These are phyloP conservation scores for Pteronura brasiliensis DNA, from an alignment of 2,113 vertebrate species.

Conservation along the genomic window DNA sequence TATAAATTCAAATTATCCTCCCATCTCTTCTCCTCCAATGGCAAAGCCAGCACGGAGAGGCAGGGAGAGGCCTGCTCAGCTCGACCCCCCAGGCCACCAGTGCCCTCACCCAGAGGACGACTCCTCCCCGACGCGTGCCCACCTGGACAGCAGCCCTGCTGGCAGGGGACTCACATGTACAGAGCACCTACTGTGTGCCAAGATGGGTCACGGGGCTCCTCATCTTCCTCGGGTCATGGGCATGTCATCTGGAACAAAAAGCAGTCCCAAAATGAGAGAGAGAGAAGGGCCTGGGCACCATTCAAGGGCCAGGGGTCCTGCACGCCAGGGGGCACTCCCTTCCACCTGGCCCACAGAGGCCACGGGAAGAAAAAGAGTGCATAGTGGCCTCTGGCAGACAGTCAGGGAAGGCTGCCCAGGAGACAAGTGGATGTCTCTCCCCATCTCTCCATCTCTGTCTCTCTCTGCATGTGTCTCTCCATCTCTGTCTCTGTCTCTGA, in stretches of 20 bases:
- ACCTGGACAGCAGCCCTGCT: fast-evolving
- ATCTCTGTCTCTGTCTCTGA: neutral
- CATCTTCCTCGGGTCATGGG: fast-evolving
- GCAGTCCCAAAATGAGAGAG: neutral
- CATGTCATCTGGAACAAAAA: neutral
- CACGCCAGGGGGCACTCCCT: fast-evolving
- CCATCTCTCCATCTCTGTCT: no score
- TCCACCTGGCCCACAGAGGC: neutral
- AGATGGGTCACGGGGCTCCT: fast-evolving
- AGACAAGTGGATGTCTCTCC: neutral
- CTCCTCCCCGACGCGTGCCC: fast-evolving
- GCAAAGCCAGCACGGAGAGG: fast-evolving
- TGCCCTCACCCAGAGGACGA: fast-evolving
- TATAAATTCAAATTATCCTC: neutral
- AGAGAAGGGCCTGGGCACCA: neutral
- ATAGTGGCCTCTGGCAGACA: neutral
- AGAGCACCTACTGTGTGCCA: neutral
- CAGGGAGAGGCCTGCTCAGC: fast-evolving
- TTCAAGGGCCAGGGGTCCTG: fast-evolving
- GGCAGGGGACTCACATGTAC: fast-evolving
- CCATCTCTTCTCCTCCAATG: neutral
- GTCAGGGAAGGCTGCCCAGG: neutral
- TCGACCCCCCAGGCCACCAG: fast-evolving
- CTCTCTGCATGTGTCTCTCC: neutral
- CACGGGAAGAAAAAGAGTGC: fast-evolving